Percentiles rank a stretch among this genome's conserved stretches.
These are phyloP conservation scores for Casuarius casuarius DNA, from an alignment of 2,113 vertebrate species.

Conservation along the genomic window DNA sequence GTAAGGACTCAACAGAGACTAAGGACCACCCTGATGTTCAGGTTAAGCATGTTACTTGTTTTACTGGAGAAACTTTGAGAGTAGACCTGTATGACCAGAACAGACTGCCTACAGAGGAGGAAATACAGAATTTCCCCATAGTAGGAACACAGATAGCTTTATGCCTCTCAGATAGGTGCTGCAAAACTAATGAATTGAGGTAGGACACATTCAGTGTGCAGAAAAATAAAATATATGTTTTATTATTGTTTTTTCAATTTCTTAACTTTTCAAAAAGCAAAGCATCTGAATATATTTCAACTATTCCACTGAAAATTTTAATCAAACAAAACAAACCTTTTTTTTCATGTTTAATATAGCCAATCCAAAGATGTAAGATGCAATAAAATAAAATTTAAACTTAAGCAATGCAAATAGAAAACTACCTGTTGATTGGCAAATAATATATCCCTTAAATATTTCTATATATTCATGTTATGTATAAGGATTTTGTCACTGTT, in stretches of 20 bases:
- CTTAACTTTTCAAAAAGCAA: neutral
- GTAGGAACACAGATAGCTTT: neutral
- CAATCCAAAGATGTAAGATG: neutral
- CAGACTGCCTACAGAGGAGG: neutral
- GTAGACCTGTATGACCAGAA: neutral
- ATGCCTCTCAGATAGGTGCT: neutral
- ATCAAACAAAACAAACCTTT: neutral
- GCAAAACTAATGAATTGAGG: neutral
- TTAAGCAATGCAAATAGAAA: neutral
- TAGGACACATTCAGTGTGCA: neutral
- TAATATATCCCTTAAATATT: neutral
- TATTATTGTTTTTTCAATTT: neutral
- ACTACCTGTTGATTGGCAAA: neutral
- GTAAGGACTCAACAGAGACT: neutral
- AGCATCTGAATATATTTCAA: neutral
- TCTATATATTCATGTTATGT: neutral
- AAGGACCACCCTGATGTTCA: neutral
- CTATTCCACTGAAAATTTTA: neutral
- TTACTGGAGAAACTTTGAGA: neutral
- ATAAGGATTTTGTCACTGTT: neutral
- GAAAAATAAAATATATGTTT: neutral
- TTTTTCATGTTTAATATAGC: neutral
- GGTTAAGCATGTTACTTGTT: neutral
- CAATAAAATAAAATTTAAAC: neutral
- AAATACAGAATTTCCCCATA: neutral